A percentile compares a stretch with the other conserved stretches of the same genome.
phyloP scores from a whole-genome alignment of 2,797 vertebrate genomes.

The Leuciscus waleckii region DNA sequence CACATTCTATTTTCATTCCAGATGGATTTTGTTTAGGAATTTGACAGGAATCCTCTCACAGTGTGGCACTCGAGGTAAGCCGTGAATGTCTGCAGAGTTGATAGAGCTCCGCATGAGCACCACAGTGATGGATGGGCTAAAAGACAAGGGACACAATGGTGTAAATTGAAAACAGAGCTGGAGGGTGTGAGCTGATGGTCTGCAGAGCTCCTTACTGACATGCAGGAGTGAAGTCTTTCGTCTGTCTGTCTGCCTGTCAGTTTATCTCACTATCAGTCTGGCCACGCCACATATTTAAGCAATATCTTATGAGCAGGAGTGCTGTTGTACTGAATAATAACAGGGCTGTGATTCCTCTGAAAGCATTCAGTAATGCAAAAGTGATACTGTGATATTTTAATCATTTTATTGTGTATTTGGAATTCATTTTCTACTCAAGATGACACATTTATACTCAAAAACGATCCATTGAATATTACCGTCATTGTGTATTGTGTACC shows the following conservation, averaged over 20 bases:
- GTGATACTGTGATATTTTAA: not conserved
- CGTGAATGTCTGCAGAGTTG: conserved; percentile 15
- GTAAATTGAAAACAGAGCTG: conserved; percentile 45
- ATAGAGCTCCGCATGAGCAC: conserved; percentile 16
- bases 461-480: too few species aligned
- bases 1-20: conserved; percentile 48
- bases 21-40: conserved; percentile 45
- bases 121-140: conserved; percentile 45
- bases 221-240: conserved; percentile 7
- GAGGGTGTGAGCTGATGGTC: conserved; percentile 17
- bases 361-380: not conserved
- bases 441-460: too few species aligned
- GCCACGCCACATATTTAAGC: not conserved
- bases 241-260: conserved; percentile 9
- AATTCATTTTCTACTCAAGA: too few species aligned
- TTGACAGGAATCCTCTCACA: conserved; percentile 47
- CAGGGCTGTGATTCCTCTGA: not conserved
- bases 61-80: conserved; percentile 6
- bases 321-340: conserved; percentile 8
- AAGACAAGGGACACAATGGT: conserved; percentile 22
- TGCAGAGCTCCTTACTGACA: conserved; percentile 21
- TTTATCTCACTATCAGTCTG: not conserved
- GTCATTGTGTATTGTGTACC: too few species aligned
- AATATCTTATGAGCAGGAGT: not conserved
- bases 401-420: too few species aligned